Evolutionary conservation across 2,797 vertebrate species (phyloP).

Genomic region (Moxostoma hubbsi): DNA sequence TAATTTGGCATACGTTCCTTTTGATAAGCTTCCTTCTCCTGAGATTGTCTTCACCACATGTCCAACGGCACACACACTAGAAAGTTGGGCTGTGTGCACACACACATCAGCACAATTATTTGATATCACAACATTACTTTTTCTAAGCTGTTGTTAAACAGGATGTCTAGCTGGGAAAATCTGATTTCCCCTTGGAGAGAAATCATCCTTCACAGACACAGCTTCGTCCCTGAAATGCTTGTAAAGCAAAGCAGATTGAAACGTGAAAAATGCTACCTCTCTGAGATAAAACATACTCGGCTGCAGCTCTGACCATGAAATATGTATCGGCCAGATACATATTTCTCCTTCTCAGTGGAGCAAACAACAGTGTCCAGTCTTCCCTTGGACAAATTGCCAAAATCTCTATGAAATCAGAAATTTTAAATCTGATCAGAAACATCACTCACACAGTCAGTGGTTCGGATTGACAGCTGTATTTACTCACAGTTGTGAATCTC

Average conservation of each 20-base stretch:
- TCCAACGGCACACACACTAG: slow-evolving; percentile 26
- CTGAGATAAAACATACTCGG: slow-evolving; percentile 54
- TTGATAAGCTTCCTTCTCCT: slow-evolving; percentile 60
- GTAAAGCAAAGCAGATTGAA: slow-evolving; percentile 74
- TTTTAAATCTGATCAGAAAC: slow-evolving; percentile 1
- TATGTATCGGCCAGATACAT: slow-evolving; percentile 50
- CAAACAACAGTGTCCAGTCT: slow-evolving; percentile 35
- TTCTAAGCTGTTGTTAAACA: slow-evolving; percentile 67
- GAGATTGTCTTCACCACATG: slow-evolving; percentile 49
- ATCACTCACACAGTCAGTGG: neutral
- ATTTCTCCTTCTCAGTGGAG: slow-evolving; percentile 42
- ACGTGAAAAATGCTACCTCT: slow-evolving; percentile 73
- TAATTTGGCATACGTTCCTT: slow-evolving; percentile 64
- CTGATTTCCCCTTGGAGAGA: slow-evolving; percentile 69
- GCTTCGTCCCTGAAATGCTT: slow-evolving; percentile 65
- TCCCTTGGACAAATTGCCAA: slow-evolving; percentile 6
- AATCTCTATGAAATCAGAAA: slow-evolving; percentile 34
- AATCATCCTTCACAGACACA: slow-evolving; percentile 68
- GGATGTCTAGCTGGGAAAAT: slow-evolving; percentile 66
- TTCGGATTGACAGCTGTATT: no score
- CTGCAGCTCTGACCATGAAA: slow-evolving; percentile 53
- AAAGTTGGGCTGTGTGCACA: neutral
- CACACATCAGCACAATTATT: slow-evolving; percentile 35
- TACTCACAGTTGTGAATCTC: no score
- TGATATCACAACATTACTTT: slow-evolving; percentile 65